Conservation (phyloP, 2,113 vertebrate genomes). For the Phasianus colchicus region DNA sequence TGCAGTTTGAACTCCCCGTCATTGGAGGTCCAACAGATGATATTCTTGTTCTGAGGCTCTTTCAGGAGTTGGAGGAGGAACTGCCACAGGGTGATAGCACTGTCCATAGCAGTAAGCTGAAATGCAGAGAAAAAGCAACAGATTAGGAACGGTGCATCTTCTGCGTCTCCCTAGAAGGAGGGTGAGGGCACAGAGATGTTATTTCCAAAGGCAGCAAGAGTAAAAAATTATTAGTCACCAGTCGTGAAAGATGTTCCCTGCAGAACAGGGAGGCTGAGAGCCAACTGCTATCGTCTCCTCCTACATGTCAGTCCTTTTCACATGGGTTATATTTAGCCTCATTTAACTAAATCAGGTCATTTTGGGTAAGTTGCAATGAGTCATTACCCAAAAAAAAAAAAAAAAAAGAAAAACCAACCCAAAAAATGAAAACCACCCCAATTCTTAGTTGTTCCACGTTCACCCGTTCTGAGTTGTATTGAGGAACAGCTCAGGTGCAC, state of each 20-base stretch:
- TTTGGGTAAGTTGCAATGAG: constrained; percentile 65
- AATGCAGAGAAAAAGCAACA: constrained; percentile 5
- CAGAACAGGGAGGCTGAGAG: constrained; percentile 48
- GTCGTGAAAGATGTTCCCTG: constrained; percentile 37
- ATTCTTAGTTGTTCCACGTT: constrained; percentile 30
- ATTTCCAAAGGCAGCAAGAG: constrained; percentile 42
- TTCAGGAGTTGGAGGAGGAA: constrained; percentile 96
- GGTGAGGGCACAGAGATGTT: constrained; percentile 2
- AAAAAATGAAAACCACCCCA: not conserved
- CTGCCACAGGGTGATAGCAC: constrained; percentile 98
- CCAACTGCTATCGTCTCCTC: constrained; percentile 15
- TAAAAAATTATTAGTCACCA: constrained; percentile 53
- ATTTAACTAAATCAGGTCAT: constrained; percentile 73
- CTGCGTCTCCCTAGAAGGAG: not conserved
- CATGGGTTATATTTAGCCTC: constrained; percentile 68
- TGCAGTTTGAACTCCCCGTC: constrained; percentile 97
- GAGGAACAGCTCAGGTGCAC: constrained; percentile 21
- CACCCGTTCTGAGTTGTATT: not conserved
- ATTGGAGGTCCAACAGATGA: constrained; percentile 96
- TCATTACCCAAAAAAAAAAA: constrained; percentile 39
- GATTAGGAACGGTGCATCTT: not conserved
- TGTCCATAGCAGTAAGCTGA: constrained; percentile 92
- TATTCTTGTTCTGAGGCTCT: constrained; percentile 90
- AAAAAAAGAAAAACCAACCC: not conserved
- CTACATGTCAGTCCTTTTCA: constrained; percentile 65